phyloP scores from a whole-genome alignment of 2,797 vertebrate genomes.

The Tokudaia muenninki region DNA sequence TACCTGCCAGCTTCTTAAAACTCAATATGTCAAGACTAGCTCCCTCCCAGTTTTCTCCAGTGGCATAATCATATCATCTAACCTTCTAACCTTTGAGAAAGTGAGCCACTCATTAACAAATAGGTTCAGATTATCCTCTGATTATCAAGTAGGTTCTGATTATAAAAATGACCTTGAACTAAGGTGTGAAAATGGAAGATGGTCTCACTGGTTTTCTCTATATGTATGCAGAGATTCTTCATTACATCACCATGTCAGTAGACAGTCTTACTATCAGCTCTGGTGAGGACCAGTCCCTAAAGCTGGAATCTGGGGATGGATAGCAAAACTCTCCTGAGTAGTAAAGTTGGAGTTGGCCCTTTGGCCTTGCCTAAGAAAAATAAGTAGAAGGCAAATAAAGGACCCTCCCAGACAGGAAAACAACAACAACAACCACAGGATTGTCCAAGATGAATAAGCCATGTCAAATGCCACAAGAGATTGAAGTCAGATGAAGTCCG shows the following conservation, averaged over 20 bases:
- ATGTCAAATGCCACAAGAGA: slow-evolving; percentile 54
- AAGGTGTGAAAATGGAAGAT: background rate
- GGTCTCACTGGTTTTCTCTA: background rate
- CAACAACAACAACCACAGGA: background rate
- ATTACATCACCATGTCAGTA: background rate
- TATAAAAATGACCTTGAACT: slow-evolving; percentile 15
- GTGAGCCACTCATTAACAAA: slow-evolving; percentile 25
- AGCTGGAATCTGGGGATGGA: background rate
- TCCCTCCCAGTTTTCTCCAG: background rate
- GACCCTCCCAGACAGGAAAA: background rate
- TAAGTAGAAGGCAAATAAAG: background rate
- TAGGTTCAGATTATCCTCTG: slow-evolving; percentile 6
- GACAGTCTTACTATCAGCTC: background rate
- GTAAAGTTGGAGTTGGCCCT: background rate
- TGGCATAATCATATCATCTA: background rate
- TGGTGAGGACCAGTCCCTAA: slow-evolving; percentile 3
- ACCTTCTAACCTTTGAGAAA: slow-evolving; percentile 40
- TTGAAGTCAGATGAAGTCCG: background rate
- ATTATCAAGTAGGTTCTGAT: slow-evolving; percentile 32
- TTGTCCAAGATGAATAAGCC: background rate
- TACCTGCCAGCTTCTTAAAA: slow-evolving; percentile 1
- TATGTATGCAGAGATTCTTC: slow-evolving; percentile 29
- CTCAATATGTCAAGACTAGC: slow-evolving; percentile 7
- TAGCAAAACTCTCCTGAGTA: slow-evolving; percentile 15
- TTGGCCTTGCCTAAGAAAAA: slow-evolving; percentile 19